Evolutionary conservation across 2,113 vertebrate genomes (phyloP).

Genomic region (Penelope pileata): DNA sequence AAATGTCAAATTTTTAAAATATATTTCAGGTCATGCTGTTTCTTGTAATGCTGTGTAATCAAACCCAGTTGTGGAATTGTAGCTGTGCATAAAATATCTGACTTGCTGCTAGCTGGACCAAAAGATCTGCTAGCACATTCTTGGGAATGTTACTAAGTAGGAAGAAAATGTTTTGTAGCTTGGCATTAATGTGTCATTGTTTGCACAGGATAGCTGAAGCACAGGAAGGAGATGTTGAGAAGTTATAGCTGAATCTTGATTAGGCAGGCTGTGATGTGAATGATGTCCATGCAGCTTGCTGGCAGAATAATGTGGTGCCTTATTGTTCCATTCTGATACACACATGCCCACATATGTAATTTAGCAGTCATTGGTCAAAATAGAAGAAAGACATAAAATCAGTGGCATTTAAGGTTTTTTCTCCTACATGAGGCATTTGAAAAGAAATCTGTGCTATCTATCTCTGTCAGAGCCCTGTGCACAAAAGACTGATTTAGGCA

Average conservation of each 20-base stretch:
- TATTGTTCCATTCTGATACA: slow-evolving; percentile 39
- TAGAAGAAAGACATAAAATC: slow-evolving; percentile 45
- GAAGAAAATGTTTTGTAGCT: neutral
- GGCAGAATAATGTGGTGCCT: slow-evolving; percentile 18
- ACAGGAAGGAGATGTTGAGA: slow-evolving; percentile 4
- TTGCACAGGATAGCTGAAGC: neutral
- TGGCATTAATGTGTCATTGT: neutral
- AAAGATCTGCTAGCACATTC: neutral
- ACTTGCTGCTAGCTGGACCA: neutral
- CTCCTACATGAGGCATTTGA: slow-evolving; percentile 43
- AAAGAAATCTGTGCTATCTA: slow-evolving; percentile 45
- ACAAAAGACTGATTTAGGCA: neutral
- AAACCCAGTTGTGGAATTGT: neutral
- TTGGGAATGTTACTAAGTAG: neutral
- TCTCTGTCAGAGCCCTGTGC: slow-evolving; percentile 22
- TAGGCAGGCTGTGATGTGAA: slow-evolving; percentile 30
- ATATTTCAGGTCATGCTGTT: neutral
- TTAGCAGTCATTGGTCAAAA: slow-evolving; percentile 61
- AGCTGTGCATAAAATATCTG: neutral
- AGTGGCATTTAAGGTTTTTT: slow-evolving; percentile 50
- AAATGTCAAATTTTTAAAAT: neutral
- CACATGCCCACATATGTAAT: slow-evolving; percentile 40
- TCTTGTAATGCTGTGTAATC: neutral
- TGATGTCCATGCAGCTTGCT: neutral
- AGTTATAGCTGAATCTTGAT: slow-evolving; percentile 9